Base-by-base conservation (phyloP, 2,797 vertebrate species). In the Gephyroberyx darwinii region DNA sequence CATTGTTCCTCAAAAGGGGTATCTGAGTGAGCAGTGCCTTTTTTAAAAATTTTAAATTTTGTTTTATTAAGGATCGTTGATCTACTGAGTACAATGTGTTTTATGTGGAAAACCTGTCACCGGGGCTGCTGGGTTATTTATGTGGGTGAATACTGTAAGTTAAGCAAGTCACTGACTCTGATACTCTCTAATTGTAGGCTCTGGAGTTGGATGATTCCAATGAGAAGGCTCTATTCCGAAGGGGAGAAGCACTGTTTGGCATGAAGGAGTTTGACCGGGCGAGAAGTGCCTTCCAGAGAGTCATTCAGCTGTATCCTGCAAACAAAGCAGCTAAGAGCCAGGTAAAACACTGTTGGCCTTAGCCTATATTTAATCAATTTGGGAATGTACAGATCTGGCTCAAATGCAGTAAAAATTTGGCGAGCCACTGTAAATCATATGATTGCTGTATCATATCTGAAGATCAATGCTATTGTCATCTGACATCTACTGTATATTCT, bases 221-320 rank as follows among this genome's bases (percentile, higher is more conserved):
- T 1, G 98, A 99, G 86, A 99, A 99, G 87, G 98, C 97, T 5
- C 93, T 99, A 48, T 99, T 99, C 91, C 93, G 98, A 61, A 94
- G 95, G 26, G 97, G 96, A 2, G 98, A 99, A 86, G 96, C 98
- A 0, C 92, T 95, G 65, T 93, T 96, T 69, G 92, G 92, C 8
- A 95, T 97, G 93, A 98, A 98, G 75, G 98, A 99, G 88, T 97
- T 94, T 79, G 96, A 99, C 68, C 74, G 85, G 66, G 98, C 98
- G 14, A 92, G 92, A 75, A 94, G 90, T 14, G 96, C 97, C 88
- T 98, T 99, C 88, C 95, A 96, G 85, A 95, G 87, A 50, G 95
- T 99, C 68, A 71, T 95, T 81, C 95, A 97, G 69, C 93, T 98
- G 75, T 99, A 99, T 82, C 98, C 98, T 65, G 91, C 90, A 80